These are phyloP conservation scores for Cheirogaleus medius DNA, from an alignment of 2,113 vertebrate species.

Conservation along the genomic window DNA sequence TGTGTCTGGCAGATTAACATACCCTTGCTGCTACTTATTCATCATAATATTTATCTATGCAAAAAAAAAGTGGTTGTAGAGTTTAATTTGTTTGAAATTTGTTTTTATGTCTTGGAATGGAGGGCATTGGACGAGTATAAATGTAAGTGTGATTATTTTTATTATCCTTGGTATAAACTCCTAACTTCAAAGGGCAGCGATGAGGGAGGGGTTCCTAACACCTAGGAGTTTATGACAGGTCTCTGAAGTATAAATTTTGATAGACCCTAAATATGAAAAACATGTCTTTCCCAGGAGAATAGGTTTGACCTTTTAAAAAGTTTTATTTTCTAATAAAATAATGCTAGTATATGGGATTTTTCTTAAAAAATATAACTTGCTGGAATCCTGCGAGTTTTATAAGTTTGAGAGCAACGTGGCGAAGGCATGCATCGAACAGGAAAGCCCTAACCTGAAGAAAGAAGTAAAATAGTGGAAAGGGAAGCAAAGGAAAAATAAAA, in stretches of 20 bases:
- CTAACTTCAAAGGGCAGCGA: constrained; percentile 59
- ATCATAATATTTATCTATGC: constrained; percentile 43
- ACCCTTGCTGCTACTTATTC: not conserved
- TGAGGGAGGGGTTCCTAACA: constrained; percentile 43
- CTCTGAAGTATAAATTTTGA: constrained; percentile 49
- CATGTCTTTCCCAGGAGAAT: constrained; percentile 53
- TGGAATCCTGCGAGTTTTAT: constrained; percentile 49
- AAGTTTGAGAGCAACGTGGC: not conserved
- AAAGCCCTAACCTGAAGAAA: not conserved
- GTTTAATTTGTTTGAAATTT: constrained; percentile 59
- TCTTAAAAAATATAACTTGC: not conserved
- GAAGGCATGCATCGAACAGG: not conserved
- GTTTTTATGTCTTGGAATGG: constrained; percentile 27
- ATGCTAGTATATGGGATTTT: not conserved
- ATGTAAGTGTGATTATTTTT: constrained; percentile 66
- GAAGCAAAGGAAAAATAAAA: constrained; percentile 64
- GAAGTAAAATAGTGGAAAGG: not conserved
- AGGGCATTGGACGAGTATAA: constrained; percentile 23
- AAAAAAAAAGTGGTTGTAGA: constrained; percentile 40
- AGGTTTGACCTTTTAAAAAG: constrained; percentile 65
- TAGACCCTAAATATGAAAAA: constrained; percentile 58
- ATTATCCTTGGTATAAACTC: constrained; percentile 58
- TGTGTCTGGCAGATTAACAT: constrained; percentile 7
- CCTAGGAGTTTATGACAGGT: constrained; percentile 36
- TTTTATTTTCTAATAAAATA: constrained; percentile 69